Percentiles rank a stretch among this genome's conserved stretches.
These are phyloP conservation scores for Andrena dorsata DNA, from an alignment of 2,888 invertebrate species.

Conservation along the genomic window DNA sequence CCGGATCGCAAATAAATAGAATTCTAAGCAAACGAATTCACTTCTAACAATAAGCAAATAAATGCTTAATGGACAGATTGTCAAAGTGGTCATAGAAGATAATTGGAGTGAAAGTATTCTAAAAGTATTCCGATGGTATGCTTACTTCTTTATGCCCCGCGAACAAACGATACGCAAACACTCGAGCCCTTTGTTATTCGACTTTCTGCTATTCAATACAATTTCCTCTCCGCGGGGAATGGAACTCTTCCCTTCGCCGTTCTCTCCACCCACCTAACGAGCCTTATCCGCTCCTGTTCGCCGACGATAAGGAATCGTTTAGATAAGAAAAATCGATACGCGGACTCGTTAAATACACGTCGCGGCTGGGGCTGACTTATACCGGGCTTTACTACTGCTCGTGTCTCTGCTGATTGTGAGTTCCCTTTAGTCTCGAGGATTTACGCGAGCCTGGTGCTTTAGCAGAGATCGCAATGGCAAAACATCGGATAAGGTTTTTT, in stretches of 20 bases:
- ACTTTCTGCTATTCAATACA: neutral
- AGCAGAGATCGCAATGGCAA: too few relatives aligned
- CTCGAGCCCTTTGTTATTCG: neutral
- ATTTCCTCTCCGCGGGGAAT: constrained; percentile 11
- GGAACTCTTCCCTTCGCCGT: constrained; percentile 17
- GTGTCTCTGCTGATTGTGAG: neutral
- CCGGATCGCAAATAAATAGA: neutral
- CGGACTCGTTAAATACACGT: constrained; percentile 32
- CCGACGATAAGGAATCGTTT: constrained; percentile 51
- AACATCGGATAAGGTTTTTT: too few relatives aligned
- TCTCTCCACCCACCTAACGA: constrained; percentile 7
- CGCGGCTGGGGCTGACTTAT: constrained; percentile 29
- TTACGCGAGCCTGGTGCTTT: neutral
- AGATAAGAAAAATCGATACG: constrained; percentile 55
- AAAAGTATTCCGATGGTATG: too few relatives aligned
- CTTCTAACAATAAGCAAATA: neutral
- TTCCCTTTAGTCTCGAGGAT: neutral
- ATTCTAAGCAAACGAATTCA: neutral
- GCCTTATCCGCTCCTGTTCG: constrained; percentile 47
- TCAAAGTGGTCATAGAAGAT: neutral
- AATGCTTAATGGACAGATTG: neutral
- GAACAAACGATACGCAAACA: neutral
- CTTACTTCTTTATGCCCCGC: neutral
- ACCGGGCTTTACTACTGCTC: constrained; percentile 26
- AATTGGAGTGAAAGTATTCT: neutral